Evolutionary conservation across 2,888 invertebrate genomes (phyloP), one percentile per base, ranked within the genome.

Genomic region (Eledona agricola): DNA sequence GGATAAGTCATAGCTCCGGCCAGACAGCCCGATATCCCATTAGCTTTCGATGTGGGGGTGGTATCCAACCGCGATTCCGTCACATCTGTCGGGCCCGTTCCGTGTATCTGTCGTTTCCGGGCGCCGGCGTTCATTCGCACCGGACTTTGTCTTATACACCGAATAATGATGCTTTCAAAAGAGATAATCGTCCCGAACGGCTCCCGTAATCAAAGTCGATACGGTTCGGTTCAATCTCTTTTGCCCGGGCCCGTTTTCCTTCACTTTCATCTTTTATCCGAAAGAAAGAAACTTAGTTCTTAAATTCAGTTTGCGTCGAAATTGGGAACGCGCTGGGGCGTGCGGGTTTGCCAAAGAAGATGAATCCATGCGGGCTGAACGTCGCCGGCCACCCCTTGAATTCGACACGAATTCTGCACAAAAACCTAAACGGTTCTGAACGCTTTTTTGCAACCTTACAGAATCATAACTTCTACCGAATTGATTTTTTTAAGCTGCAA

Each of bases 271-370:
- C 64, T 65, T 67, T 64, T 56, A 58, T 66, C 63, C 55, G 58
- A 55, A 58, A 61, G 63, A 66, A 68, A 65, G 68, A 70, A 72
- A 72, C 66, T 71, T 64, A 70, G 68, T 72, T 72, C 67, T 71
- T 68, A 72, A 73, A 73, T 73, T 72, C 71, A 70, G 71, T 72
- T 73, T 72, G 67, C 64, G 66, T 62, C 60, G 69, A 66, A 71
- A 71, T 68, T 70, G 71, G 67, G 71, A 70, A 71, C 65, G 69
- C 70, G 70, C 63, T 65, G 66, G 66, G 63, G 67, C 69, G 66
- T 66, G 55, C 63, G 56, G 58, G 59, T 57, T 60, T 63, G 55
- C 60, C 58, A 62, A 64, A 60, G 52, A 42, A 20, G 58, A 65
- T 59, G 66, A 66, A 70, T 65, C 64, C 69, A 67, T 67, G 68